Evolutionary conservation across 1,140 invertebrate species (phyloP).

Genomic region (Conopomorpha cramerella): DNA sequence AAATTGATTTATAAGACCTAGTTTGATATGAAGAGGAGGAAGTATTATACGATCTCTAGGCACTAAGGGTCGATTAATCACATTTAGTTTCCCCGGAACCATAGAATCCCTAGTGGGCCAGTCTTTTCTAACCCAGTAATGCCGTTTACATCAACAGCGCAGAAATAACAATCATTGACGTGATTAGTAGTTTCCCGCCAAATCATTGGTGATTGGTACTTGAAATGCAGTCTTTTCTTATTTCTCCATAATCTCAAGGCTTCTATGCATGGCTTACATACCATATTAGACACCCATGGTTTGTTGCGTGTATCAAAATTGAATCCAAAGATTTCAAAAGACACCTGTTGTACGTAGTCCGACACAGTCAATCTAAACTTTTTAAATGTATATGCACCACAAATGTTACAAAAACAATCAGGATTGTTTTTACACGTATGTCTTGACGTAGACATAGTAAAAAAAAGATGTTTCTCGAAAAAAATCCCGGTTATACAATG

Average conservation of each 20-base stretch:
- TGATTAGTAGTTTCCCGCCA: not conserved
- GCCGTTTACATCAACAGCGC: too few species aligned
- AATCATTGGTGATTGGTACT: not conserved
- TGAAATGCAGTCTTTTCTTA: not conserved
- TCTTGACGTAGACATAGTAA: not conserved
- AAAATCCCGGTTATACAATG: not conserved
- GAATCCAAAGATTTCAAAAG: not conserved
- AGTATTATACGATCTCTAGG: constrained; percentile 2
- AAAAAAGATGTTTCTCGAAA: not conserved
- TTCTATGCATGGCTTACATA: not conserved
- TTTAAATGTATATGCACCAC: not conserved
- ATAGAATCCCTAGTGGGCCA: constrained; percentile 1
- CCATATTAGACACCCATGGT: not conserved
- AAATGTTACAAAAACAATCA: not conserved
- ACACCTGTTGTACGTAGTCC: not conserved
- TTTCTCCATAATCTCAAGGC: too few species aligned
- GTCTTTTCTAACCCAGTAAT: constrained; percentile 3
- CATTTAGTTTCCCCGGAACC: constrained; percentile 4
- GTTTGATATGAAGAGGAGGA: too few species aligned
- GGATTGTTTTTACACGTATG: not conserved
- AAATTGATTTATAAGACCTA: constrained; percentile 5
- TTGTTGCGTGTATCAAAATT: too few species aligned
- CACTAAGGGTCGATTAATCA: constrained; percentile 2
- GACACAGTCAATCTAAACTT: not conserved
- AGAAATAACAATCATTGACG: too few species aligned